These are phyloP conservation scores for Antigone vipio DNA, from an alignment of 2,113 vertebrate genomes.

Conservation along the genomic window DNA sequence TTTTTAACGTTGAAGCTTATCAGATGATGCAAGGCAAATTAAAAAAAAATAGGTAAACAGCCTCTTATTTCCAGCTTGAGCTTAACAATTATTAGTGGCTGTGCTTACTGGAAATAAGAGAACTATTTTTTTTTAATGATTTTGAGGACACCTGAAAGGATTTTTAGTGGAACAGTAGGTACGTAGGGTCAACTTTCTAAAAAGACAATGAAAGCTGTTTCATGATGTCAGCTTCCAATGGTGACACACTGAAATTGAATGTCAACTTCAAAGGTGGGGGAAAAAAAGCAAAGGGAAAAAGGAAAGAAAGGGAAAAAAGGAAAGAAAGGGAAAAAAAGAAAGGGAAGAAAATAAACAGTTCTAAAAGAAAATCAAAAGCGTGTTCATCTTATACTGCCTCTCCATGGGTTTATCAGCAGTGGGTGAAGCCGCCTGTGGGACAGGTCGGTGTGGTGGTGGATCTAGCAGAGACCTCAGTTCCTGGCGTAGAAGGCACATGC, in stretches of 20 bases:
- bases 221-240: background rate
- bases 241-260: background rate
- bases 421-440: background rate
- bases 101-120: background rate
- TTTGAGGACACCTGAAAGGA: background rate
- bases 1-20: background rate
- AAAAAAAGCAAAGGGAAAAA: background rate
- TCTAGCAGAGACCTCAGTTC: background rate
- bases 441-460: background rate
- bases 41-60: background rate
- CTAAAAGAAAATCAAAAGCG: background rate
- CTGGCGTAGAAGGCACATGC: background rate
- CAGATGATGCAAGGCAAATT: background rate
- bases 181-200: background rate
- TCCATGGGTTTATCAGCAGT: background rate
- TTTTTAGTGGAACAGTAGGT: background rate
- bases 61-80: background rate
- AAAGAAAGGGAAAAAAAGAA: background rate
- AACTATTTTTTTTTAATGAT: background rate
- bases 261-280: background rate
- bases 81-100: background rate
- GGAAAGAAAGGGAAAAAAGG: background rate
- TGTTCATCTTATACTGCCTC: background rate
- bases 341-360: background rate
- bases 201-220: background rate